These are phyloP conservation scores for Isoperla grammatica DNA, from an alignment of 2,888 invertebrate species.

Conservation along the genomic window DNA sequence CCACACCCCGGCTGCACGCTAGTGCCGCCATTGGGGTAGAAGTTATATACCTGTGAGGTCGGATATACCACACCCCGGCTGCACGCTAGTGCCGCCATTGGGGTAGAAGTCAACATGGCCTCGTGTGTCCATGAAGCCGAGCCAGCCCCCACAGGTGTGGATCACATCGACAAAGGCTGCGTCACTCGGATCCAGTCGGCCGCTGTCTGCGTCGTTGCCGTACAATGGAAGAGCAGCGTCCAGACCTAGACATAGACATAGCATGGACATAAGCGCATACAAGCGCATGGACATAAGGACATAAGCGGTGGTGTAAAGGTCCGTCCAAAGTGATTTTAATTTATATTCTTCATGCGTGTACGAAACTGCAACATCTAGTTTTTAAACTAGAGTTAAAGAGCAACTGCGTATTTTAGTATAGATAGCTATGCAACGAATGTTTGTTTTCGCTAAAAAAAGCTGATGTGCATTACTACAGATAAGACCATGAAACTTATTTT, in stretches of 20 bases:
- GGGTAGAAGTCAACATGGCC: slow-evolving; percentile 73
- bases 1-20: slow-evolving; percentile 52
- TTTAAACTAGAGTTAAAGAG: too few relatives aligned
- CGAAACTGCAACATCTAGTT: too few relatives aligned
- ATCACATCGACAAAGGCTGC: slow-evolving; percentile 69
- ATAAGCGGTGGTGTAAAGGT: too few relatives aligned
- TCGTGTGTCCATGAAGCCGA: slow-evolving; percentile 50
- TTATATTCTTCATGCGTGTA: too few relatives aligned
- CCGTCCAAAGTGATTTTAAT: too few relatives aligned
- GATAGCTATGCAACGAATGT: too few relatives aligned
- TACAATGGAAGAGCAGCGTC: slow-evolving; percentile 67
- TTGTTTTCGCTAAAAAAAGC: too few relatives aligned
- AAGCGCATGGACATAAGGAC: too few relatives aligned
- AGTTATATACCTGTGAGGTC: slow-evolving; percentile 44
- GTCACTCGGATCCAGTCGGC: slow-evolving; percentile 56
- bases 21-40: slow-evolving; percentile 66
- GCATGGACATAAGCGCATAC: too few relatives aligned
- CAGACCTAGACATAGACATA: slow-evolving; percentile 42
- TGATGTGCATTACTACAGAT: too few relatives aligned
- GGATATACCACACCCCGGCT: slow-evolving; percentile 46
- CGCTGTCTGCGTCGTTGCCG: slow-evolving; percentile 44
- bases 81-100: slow-evolving; percentile 59
- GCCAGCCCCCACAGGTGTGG: slow-evolving; percentile 62
- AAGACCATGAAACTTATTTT: too few relatives aligned
- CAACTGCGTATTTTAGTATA: too few relatives aligned